Percentiles rank a stretch among this genome's conserved stretches.
Evolutionary conservation across 1,140 invertebrate genomes (phyloP).

Genomic region (Scaptodrosophila lebanonensis): DNA sequence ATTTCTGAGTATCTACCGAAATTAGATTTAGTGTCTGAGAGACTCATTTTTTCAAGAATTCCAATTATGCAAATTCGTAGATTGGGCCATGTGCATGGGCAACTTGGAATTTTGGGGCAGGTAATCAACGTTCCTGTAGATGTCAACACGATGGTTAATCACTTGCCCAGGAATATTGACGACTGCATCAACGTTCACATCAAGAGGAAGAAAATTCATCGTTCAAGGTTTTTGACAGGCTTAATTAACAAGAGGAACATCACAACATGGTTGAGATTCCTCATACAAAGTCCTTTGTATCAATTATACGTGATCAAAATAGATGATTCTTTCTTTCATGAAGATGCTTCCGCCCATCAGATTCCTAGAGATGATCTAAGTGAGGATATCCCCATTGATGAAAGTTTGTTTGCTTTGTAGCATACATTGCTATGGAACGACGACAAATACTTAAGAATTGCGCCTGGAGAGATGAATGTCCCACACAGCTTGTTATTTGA

Average conservation of each 20-base stretch:
- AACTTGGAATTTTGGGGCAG: slow-evolving; percentile 50
- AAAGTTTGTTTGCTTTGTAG: slow-evolving; percentile 51
- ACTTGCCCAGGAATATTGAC: slow-evolving; percentile 45
- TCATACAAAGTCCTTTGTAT: slow-evolving; percentile 3
- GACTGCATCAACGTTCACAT: slow-evolving; percentile 50
- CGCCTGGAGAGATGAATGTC: slow-evolving; percentile 44
- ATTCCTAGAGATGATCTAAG: slow-evolving; percentile 27
- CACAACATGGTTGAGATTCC: background rate
- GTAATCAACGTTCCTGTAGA: slow-evolving; percentile 54
- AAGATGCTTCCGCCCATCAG: background rate
- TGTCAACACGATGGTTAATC: slow-evolving; percentile 50
- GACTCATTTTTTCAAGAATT: slow-evolving; percentile 60
- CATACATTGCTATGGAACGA: slow-evolving; percentile 65
- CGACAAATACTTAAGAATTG: slow-evolving; percentile 49
- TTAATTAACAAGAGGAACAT: background rate
- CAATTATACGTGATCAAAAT: background rate
- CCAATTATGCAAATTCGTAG: slow-evolving; percentile 68
- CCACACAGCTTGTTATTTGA: slow-evolving; percentile 46
- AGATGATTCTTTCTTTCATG: slow-evolving; percentile 2
- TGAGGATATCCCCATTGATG: slow-evolving; percentile 43
- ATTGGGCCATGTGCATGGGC: slow-evolving; percentile 47
- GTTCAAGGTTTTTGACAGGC: background rate
- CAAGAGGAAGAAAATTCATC: slow-evolving; percentile 54
- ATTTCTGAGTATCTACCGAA: slow-evolving; percentile 18
- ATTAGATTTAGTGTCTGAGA: slow-evolving; percentile 34